These are phyloP conservation scores for Esox niger DNA, from an alignment of 2,113 vertebrate genomes.

Conservation along the genomic window DNA sequence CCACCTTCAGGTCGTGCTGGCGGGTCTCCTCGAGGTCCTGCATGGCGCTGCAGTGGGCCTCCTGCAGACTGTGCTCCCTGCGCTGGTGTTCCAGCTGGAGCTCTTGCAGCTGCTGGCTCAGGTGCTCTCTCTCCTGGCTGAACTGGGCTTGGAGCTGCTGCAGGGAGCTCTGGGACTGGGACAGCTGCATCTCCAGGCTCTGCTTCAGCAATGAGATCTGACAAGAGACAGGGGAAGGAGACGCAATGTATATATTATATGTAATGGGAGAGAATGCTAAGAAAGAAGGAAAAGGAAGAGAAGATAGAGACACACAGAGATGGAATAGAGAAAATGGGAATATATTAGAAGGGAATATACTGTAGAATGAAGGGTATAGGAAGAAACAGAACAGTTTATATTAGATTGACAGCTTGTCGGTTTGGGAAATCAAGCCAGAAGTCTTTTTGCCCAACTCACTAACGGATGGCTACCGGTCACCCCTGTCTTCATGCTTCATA, in stretches of 20 bases:
- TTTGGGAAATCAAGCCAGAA: too few species aligned
- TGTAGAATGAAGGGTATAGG: too few species aligned
- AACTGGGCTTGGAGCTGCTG: slow-evolving; percentile 96
- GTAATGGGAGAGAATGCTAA: background rate
- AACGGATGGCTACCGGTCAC: too few species aligned
- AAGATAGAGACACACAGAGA: background rate
- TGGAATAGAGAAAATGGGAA: too few species aligned
- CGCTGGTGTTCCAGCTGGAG: slow-evolving; percentile 91
- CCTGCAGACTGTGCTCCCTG: slow-evolving; percentile 86
- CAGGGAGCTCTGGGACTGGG: slow-evolving; percentile 94
- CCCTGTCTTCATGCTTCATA: too few species aligned
- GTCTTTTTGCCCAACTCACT: too few species aligned
- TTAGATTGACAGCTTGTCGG: too few species aligned
- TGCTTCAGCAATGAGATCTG: slow-evolving; percentile 97
- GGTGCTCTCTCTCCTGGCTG: slow-evolving; percentile 90
- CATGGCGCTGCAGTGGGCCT: slow-evolving; percentile 87
- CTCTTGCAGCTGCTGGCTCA: slow-evolving; percentile 92
- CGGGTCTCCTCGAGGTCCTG: slow-evolving; percentile 90
- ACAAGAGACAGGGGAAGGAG: slow-evolving; percentile 32
- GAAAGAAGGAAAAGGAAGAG: background rate
- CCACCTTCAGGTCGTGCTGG: slow-evolving; percentile 86
- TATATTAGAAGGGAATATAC: too few species aligned
- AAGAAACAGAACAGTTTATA: background rate
- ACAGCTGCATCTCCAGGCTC: slow-evolving; percentile 97
- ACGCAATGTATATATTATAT: too few species aligned